These are phyloP conservation scores for Chionodraco myersi DNA, from an alignment of 2,113 vertebrate genomes.

Conservation along the genomic window DNA sequence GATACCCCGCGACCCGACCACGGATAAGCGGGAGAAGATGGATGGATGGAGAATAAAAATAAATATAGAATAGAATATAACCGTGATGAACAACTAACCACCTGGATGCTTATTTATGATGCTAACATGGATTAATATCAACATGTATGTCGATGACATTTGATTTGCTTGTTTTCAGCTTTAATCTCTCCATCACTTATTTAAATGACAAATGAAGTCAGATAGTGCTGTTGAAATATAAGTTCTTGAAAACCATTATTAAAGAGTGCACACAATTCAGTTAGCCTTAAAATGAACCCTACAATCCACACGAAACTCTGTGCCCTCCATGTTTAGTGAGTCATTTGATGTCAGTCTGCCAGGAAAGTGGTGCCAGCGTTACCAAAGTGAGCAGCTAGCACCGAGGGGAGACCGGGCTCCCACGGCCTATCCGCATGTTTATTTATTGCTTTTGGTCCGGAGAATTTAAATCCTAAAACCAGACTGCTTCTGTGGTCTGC, in stretches of 20 bases:
- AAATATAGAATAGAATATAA: too few species aligned
- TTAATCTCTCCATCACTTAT: background rate
- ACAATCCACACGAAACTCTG: background rate
- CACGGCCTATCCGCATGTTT: slow-evolving; percentile 43
- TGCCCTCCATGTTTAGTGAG: background rate
- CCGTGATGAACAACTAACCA: background rate
- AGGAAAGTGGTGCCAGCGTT: background rate
- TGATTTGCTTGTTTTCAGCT: background rate
- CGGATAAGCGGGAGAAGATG: too few species aligned
- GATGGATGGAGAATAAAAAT: too few species aligned
- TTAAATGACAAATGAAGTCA: background rate
- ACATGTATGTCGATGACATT: background rate
- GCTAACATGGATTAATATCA: background rate
- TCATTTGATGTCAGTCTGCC: background rate
- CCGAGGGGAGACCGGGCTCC: slow-evolving; percentile 37
- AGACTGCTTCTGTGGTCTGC: slow-evolving; percentile 55
- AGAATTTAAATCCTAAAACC: slow-evolving; percentile 60
- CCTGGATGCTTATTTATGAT: background rate
- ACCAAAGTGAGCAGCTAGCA: slow-evolving; percentile 22
- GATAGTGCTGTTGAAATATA: background rate
- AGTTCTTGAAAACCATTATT: slow-evolving; percentile 37
- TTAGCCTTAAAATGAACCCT: slow-evolving; percentile 18
- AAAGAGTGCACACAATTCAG: slow-evolving; percentile 14
- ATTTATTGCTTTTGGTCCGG: slow-evolving; percentile 57
- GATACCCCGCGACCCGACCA: too few species aligned